These are phyloP conservation scores for Pseudois nayaur DNA, from an alignment of 2,113 vertebrate genomes.

Conservation along the genomic window DNA sequence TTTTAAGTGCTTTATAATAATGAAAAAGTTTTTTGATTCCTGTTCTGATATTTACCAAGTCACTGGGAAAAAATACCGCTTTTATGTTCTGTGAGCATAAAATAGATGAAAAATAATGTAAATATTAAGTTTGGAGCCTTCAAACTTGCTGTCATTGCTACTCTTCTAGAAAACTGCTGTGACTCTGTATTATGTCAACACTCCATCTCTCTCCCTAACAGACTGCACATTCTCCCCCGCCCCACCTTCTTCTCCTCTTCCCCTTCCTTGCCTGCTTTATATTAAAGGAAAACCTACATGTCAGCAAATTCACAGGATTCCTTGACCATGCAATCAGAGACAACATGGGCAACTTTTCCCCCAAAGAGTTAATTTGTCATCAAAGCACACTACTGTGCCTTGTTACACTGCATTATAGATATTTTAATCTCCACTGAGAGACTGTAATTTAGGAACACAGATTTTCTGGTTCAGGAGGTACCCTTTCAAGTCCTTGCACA, in stretches of 20 bases:
- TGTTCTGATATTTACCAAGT: constrained; percentile 1
- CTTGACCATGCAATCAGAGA: constrained; percentile 28
- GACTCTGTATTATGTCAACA: not conserved
- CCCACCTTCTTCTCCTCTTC: not conserved
- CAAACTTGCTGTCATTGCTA: not conserved
- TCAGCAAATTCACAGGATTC: constrained; percentile 50
- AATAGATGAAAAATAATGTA: not conserved
- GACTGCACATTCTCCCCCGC: not conserved
- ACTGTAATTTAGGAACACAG: not conserved
- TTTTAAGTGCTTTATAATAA: not conserved
- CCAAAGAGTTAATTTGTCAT: not conserved
- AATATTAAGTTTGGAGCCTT: constrained; percentile 10
- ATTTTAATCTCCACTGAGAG: not conserved
- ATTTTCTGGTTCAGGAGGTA: not conserved
- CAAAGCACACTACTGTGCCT: not conserved
- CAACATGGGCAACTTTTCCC: not conserved
- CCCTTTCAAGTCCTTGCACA: not conserved
- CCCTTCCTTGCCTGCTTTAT: not conserved
- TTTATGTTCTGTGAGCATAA: not conserved
- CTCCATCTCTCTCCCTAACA: not conserved
- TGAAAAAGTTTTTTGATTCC: not conserved
- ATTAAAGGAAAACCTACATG: constrained; percentile 22
- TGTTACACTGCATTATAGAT: not conserved
- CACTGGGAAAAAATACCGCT: not conserved
- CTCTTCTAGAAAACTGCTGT: not conserved